These are phyloP conservation scores for Timandra comae DNA, from an alignment of 2,888 invertebrate species.

Conservation along the genomic window DNA sequence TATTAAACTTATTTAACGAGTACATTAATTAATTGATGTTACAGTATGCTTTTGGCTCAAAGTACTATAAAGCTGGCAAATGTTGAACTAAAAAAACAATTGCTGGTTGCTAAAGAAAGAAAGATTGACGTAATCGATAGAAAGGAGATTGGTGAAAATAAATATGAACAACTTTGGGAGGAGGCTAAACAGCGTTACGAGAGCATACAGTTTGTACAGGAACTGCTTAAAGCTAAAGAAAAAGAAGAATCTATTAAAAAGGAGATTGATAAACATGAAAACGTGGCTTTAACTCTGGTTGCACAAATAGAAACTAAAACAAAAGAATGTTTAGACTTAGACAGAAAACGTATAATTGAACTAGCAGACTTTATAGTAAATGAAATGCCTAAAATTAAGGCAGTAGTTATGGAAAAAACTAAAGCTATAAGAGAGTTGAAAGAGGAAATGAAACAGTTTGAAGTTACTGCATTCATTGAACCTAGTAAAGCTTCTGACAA, in stretches of 20 bases:
- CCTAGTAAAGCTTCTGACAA: too few species aligned
- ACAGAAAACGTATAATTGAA: constrained; percentile 39
- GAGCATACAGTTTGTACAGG: constrained; percentile 50
- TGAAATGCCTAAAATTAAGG: constrained; percentile 36
- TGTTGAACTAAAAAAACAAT: constrained; percentile 49
- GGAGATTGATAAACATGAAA: constrained; percentile 29
- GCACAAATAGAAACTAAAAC: constrained; percentile 35
- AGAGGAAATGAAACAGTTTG: constrained; percentile 25
- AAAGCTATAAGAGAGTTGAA: constrained; percentile 27
- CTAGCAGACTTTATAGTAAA: constrained; percentile 43
- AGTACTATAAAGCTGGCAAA: constrained; percentile 47
- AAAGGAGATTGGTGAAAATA: constrained; percentile 38
- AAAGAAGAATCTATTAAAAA: constrained; percentile 28
- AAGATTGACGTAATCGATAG: constrained; percentile 36
- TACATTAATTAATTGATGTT: constrained; percentile 14
- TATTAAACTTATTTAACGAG: too few species aligned
- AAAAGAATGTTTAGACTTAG: constrained; percentile 24
- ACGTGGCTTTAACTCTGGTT: constrained; percentile 27
- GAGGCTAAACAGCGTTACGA: constrained; percentile 48
- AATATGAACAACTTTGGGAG: constrained; percentile 53
- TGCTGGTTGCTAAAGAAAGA: constrained; percentile 39
- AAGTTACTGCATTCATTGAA: too few species aligned
- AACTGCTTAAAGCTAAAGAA: constrained; percentile 31
- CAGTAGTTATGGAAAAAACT: constrained; percentile 31
- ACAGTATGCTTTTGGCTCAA: constrained; percentile 38